Conservation (phyloP, 1,140 invertebrate genomes). For the Carcinoscorpius rotundicauda region DNA sequence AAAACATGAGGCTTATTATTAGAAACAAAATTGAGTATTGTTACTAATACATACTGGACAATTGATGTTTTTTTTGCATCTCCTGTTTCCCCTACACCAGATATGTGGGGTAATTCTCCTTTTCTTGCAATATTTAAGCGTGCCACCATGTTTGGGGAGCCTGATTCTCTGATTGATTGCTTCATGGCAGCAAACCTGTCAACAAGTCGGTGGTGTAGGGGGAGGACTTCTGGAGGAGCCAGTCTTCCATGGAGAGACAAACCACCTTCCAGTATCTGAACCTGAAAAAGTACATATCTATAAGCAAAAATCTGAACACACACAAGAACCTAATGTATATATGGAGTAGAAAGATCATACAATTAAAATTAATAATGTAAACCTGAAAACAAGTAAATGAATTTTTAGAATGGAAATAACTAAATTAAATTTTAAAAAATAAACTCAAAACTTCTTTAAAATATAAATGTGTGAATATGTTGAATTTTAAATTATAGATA, state of each 20-base stretch:
- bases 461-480: too few relatives aligned
- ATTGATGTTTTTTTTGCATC: conserved; percentile 42
- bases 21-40: too few relatives aligned
- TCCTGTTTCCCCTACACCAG: conserved; percentile 18
- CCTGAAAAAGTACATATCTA: conserved; percentile 7
- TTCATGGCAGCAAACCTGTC: conserved; percentile 63
- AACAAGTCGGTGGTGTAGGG: conserved; percentile 70
- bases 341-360: too few relatives aligned
- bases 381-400: too few relatives aligned
- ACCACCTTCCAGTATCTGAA: conserved; percentile 60
- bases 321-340: too few relatives aligned
- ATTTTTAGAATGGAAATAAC: too few relatives aligned
- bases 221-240: conserved; percentile 65
- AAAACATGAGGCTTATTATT: too few relatives aligned
- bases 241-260: conserved; percentile 66
- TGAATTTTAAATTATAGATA: too few relatives aligned
- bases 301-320: too few relatives aligned
- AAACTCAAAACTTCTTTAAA: too few relatives aligned
- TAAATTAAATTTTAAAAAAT: too few relatives aligned
- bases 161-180: conserved; percentile 13
- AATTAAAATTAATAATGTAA: too few relatives aligned
- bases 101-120: conserved; percentile 19
- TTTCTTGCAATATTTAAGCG: conserved; percentile 19
- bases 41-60: conserved; percentile 45
- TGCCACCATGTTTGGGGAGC: conserved; percentile 16